These are phyloP conservation scores for Magallana ariakensis DNA, from an alignment of 1,140 invertebrate genomes.

Conservation along the genomic window DNA sequence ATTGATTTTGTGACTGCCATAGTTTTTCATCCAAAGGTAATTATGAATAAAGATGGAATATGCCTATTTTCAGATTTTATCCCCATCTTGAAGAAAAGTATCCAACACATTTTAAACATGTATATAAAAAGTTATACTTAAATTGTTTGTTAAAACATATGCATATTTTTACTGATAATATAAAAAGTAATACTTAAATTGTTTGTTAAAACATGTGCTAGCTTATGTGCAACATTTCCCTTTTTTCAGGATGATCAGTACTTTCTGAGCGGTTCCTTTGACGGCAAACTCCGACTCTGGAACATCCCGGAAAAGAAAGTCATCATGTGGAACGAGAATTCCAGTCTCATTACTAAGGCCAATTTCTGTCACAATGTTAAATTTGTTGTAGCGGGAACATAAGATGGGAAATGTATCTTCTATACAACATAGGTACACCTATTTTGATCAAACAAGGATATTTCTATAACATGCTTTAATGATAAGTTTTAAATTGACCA, in stretches of 20 bases:
- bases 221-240: conserved; percentile 81
- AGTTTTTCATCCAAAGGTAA: conserved; percentile 94
- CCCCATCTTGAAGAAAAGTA: conserved; percentile 80
- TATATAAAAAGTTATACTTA: too few species aligned
- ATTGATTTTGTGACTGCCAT: conserved; percentile 99
- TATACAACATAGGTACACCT: conserved; percentile 91
- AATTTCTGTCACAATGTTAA: conserved; percentile 99
- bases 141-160: too few species aligned
- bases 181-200: too few species aligned
- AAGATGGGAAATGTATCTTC: conserved; percentile 98
- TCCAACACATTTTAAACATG: not conserved
- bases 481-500: too few species aligned
- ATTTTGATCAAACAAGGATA: too few species aligned
- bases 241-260: conserved; percentile 90
- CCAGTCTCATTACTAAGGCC: conserved; percentile 83
- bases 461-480: too few species aligned
- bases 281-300: conserved; percentile 98
- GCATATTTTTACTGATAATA: too few species aligned
- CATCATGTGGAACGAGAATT: conserved; percentile 97
- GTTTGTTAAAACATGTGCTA: too few species aligned
- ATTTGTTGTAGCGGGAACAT: conserved; percentile 96
- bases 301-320: conserved; percentile 99
- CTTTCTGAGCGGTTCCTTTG: conserved; percentile 96
- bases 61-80: not conserved
- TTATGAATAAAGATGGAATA: not conserved